Percentiles rank a stretch among this genome's conserved stretches.
Conservation (phyloP, 23 tunicate genomes). For the Botrylloides violaceus region DNA sequence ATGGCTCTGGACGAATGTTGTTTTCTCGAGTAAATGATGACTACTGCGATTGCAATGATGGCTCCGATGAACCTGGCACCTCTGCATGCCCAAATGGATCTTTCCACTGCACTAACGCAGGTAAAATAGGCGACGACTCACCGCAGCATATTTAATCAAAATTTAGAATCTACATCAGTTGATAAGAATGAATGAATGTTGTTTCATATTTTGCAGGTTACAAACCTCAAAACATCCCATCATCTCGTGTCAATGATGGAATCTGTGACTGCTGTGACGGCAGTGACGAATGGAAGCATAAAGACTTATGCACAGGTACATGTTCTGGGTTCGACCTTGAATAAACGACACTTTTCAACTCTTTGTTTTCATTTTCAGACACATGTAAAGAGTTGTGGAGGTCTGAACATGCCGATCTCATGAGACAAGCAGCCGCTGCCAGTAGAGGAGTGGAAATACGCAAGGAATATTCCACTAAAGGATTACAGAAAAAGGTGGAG, state of each 20-base stretch:
- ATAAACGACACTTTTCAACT: neutral
- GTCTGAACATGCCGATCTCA: constrained; percentile 29
- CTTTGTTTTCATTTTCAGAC: constrained; percentile 16
- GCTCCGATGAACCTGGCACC: constrained; percentile 98
- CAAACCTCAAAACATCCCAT: constrained; percentile 67
- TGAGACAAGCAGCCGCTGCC: constrained; percentile 34
- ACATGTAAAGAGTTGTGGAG: constrained; percentile 62
- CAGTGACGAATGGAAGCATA: constrained; percentile 89
- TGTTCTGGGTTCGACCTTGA: neutral
- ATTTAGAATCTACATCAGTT: neutral
- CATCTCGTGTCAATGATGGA: constrained; percentile 97
- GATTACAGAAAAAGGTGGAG: constrained; percentile 9
- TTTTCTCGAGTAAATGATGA: constrained; percentile 88
- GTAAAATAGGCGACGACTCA: too few species aligned
- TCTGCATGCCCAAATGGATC: constrained; percentile 95
- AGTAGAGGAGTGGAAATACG: constrained; percentile 37
- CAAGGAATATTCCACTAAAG: constrained; percentile 56
- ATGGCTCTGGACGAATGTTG: constrained; percentile 75
- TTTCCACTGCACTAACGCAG: constrained; percentile 91
- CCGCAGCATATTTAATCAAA: too few species aligned
- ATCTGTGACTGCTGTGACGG: constrained; percentile 99
- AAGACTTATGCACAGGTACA: constrained; percentile 40
- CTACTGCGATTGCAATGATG: constrained; percentile 96
- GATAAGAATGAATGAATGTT: neutral
- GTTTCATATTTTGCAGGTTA: constrained; percentile 36